These are phyloP conservation scores for Eupithecia dodoneata DNA, from an alignment of 2,888 invertebrate genomes.

Conservation along the genomic window DNA sequence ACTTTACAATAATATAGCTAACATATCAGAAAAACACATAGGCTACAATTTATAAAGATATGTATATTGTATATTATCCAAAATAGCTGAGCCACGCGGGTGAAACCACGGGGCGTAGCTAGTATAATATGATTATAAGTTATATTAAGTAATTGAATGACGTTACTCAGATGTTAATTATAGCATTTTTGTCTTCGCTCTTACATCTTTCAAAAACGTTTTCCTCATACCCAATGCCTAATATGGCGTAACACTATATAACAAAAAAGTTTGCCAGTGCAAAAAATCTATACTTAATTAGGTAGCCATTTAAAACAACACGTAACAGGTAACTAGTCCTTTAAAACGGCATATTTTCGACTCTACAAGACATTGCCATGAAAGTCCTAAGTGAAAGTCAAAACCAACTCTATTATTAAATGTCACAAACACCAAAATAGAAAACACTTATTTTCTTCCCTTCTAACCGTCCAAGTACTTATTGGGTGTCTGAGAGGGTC, in stretches of 20 bases:
- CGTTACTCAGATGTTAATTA: not conserved
- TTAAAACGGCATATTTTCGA: not conserved
- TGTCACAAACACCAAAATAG: not conserved
- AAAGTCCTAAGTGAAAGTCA: not conserved
- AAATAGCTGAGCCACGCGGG: no score
- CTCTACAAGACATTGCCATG: not conserved
- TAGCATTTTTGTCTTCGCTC: not conserved
- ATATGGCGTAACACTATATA: not conserved
- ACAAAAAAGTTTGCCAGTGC: not conserved
- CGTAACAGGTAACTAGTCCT: not conserved
- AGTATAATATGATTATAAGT: no score
- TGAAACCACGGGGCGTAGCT: no score
- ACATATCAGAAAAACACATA: no score
- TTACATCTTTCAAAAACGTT: conserved; percentile 2
- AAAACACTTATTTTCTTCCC: not conserved
- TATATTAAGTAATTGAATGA: no score
- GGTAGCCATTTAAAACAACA: not conserved
- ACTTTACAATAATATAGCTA: no score
- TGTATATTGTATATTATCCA: no score
- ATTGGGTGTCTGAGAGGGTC: not conserved
- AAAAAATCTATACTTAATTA: not conserved
- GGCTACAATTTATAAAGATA: no score
- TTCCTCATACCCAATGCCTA: not conserved
- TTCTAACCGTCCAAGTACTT: not conserved
- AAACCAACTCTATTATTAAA: not conserved